Evolutionary conservation across 1,140 invertebrate species (phyloP), one percentile per base, ranked within the genome.

Genomic region (Hetaerina americana): DNA sequence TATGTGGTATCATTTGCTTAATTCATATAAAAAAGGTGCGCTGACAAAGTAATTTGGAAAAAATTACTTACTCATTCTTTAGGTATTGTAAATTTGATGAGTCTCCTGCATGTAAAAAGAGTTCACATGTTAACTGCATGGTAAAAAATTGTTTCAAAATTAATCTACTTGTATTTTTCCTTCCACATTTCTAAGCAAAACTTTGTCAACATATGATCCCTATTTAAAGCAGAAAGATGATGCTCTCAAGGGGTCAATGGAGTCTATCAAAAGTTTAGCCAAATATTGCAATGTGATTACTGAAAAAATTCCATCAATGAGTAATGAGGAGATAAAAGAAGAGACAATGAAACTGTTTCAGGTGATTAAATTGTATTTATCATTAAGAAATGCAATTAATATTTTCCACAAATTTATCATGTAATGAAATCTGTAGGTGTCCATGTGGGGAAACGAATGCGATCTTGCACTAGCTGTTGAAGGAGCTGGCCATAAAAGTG

Each of bases 401-500:
- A 57, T 69, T 70, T 0, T 26, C 31, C 12, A 72, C 24, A 15
- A 24, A 5, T 68, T 29, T 72, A 70, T 57, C 40, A 57, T 18
- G 22, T 12, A 10, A 18, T 1, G 22, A 5, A 3, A 57, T 5
- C 10, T 3, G 18, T 78, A 86, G 85, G 72, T 86, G 24, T 79
- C 79, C 28, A 73, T 89, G 15, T 89, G 88, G 88, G 87, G 85
- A 0, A 89, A 89, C 77, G 86, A 92, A 80, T 93, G 92, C 79
- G 97, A 99, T 82, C 82, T 99, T 69, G 97, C 95, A 0, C 81
- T 98, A 68, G 90, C 91, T 27, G 84, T 84, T 70, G 95, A 94
- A 15, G 80, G 81, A 70, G 81, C 86, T 69, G 81, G 85, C 66
- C 79, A 81, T 68, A 84, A 87, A 71, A 81, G 76, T 68, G 77